These are phyloP conservation scores for Ophiodon elongatus DNA, from an alignment of 2,113 vertebrate species.

Conservation along the genomic window DNA sequence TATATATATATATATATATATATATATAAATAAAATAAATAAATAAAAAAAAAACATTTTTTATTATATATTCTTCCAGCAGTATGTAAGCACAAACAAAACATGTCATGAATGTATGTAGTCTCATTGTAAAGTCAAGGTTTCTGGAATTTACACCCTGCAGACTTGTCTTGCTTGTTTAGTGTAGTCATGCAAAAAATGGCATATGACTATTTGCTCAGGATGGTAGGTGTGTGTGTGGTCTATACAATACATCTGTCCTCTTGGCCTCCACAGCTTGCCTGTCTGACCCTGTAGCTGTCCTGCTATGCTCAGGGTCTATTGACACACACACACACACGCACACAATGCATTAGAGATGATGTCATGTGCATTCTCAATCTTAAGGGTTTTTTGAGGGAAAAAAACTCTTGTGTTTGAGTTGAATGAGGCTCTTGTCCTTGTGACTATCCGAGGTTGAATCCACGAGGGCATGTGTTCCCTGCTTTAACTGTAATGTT, in stretches of 20 bases:
- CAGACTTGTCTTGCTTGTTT: neutral
- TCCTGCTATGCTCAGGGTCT: conserved; percentile 22
- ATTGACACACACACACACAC: conserved; percentile 20
- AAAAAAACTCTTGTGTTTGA: neutral
- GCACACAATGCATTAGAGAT: neutral
- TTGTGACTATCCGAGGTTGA: neutral
- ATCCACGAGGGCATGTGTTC: neutral
- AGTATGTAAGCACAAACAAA: neutral
- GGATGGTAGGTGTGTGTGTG: neutral
- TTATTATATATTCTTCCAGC: too few relatives aligned
- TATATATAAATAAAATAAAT: too few relatives aligned
- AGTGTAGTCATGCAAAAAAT: neutral
- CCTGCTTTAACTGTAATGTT: conserved; percentile 12
- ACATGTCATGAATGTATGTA: neutral
- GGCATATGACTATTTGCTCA: neutral
- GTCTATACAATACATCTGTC: conserved; percentile 56
- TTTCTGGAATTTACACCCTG: neutral
- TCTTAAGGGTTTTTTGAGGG: neutral
- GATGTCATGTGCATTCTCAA: conserved; percentile 19
- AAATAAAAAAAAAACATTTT: too few relatives aligned
- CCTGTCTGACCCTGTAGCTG: conserved; percentile 58
- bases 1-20: too few relatives aligned
- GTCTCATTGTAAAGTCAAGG: neutral
- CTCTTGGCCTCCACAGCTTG: conserved; percentile 37
- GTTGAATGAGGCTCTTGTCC: conserved; percentile 1